phyloP scores from a whole-genome alignment of 2,888 invertebrate genomes.

The Scelioninae gen. 1 region DNA sequence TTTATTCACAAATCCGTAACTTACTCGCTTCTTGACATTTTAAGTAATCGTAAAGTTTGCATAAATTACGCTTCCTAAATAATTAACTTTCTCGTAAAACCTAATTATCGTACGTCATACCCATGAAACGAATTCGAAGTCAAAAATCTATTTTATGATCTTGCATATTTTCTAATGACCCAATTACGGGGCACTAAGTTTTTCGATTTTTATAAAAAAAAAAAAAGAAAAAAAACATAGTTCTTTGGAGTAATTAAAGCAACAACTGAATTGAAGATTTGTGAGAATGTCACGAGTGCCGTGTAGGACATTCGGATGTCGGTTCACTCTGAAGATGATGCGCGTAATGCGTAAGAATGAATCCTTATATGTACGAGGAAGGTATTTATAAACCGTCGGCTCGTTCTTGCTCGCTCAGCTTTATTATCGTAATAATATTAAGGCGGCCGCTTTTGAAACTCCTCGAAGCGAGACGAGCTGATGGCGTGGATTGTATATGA shows the following conservation, averaged over 20 bases:
- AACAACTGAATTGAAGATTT: too few relatives aligned
- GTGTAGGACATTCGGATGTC: conserved; percentile 58
- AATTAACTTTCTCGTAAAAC: conserved; percentile 38
- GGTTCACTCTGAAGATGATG: too few relatives aligned
- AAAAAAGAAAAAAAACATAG: too few relatives aligned
- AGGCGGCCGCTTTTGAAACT: conserved; percentile 80
- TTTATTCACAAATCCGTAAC: conserved; percentile 44
- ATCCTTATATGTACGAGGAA: too few relatives aligned
- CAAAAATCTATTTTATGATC: conserved; percentile 46
- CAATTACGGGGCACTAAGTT: conserved; percentile 32
- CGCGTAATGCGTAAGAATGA: too few relatives aligned
- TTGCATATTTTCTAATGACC: conserved; percentile 35
- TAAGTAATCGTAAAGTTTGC: conserved; percentile 31
- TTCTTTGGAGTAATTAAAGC: too few relatives aligned
- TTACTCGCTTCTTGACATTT: conserved; percentile 20
- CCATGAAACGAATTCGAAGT: conserved; percentile 8
- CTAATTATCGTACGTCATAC: conserved; percentile 33
- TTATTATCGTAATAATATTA: conserved; percentile 83
- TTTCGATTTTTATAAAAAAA: conserved; percentile 8
- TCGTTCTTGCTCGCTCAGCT: too few relatives aligned
- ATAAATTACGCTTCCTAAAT: conserved; percentile 25
- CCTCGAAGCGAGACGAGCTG: conserved; percentile 71
- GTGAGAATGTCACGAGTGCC: conserved; percentile 29
- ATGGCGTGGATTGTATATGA: conserved; percentile 66
- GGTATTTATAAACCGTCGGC: too few relatives aligned